Conservation (phyloP, 2,797 vertebrate species). For the Parauchenoglanis punctatus region DNA sequence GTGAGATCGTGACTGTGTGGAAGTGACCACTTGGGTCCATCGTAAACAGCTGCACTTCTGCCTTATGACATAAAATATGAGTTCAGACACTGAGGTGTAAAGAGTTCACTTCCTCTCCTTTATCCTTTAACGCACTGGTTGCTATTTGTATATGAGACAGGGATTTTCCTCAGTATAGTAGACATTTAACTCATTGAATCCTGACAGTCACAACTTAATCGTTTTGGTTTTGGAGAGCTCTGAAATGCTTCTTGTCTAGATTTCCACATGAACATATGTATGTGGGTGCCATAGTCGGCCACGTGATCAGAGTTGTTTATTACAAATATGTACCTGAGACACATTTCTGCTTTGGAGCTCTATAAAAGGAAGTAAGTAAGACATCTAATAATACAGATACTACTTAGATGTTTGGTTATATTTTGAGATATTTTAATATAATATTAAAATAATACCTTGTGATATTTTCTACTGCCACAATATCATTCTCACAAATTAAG, state of each 20-base stretch:
- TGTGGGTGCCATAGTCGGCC: not conserved
- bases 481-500: not conserved
- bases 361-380: not conserved
- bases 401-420: not conserved
- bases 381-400: not conserved
- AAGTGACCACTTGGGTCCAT: not conserved
- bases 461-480: not conserved
- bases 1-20: slow-evolving; percentile 13
- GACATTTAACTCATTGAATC: not conserved
- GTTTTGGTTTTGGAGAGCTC: not conserved
- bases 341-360: not conserved
- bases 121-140: slow-evolving; percentile 12
- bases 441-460: not conserved
- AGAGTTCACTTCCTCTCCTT: slow-evolving; percentile 8
- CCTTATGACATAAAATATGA: not conserved
- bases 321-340: not conserved
- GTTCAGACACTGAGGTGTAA: not conserved
- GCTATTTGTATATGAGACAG: not conserved
- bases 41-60: not conserved
- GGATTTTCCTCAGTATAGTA: not conserved
- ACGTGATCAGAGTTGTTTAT: not conserved
- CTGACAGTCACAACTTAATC: not conserved
- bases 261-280: not conserved
- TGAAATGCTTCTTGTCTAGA: not conserved
- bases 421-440: not conserved